Evolutionary conservation across 2,888 invertebrate genomes (phyloP).

Genomic region (Parthenolecanium corni): DNA sequence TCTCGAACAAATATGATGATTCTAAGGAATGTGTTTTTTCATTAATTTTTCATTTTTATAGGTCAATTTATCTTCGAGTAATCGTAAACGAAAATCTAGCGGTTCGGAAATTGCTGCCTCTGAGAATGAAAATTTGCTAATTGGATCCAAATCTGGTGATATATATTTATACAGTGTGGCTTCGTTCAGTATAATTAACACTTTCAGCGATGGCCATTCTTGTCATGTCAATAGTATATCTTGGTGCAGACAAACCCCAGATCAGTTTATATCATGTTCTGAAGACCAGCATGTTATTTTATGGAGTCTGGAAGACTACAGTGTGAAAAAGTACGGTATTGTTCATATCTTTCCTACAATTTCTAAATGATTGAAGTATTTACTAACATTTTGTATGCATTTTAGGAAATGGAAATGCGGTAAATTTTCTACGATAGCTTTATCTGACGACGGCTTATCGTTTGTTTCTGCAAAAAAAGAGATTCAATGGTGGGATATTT

Average conservation of each 20-base stretch:
- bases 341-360: background rate
- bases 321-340: background rate
- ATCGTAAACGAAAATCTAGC: slow-evolving; percentile 5
- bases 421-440: slow-evolving; percentile 6
- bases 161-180: slow-evolving; percentile 21
- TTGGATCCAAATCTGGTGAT: slow-evolving; percentile 7
- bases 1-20: background rate
- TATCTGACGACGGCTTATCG: slow-evolving; percentile 12
- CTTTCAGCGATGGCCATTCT: slow-evolving; percentile 10
- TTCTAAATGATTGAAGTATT: background rate
- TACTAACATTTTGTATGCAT: background rate
- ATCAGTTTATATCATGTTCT: slow-evolving; percentile 4
- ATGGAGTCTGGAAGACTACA: slow-evolving; percentile 9
- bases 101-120: background rate
- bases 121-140: slow-evolving; percentile 2
- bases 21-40: background rate
- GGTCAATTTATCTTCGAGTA: background rate
- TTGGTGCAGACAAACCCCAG: slow-evolving; percentile 4
- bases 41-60: background rate
- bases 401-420: slow-evolving; percentile 23
- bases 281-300: slow-evolving; percentile 10
- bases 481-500: slow-evolving; percentile 22
- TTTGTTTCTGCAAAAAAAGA: slow-evolving; percentile 15
- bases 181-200: slow-evolving; percentile 12
- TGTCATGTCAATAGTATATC: slow-evolving; percentile 14